These are phyloP conservation scores for Melipona quadrifasciata DNA, from an alignment of 1,140 invertebrate species.

Conservation along the genomic window DNA sequence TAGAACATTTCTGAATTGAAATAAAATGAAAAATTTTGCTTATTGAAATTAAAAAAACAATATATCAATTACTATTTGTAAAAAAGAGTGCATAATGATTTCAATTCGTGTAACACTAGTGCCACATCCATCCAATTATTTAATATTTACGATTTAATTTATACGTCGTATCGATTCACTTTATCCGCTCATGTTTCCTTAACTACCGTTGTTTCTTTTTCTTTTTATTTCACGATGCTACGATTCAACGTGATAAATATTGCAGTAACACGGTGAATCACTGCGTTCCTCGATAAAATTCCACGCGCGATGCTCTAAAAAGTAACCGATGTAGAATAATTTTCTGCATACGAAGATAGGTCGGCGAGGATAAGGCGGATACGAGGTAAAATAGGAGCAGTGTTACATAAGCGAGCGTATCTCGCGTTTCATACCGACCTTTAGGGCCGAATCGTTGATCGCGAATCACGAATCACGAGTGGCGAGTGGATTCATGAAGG, in stretches of 20 bases:
- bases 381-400: not conserved
- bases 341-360: not conserved
- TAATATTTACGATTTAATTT: too few relatives aligned
- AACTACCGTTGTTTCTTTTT: not conserved
- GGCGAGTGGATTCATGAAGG: conserved; percentile 11
- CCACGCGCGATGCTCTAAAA: not conserved
- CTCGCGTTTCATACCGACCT: conserved; percentile 66
- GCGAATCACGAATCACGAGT: conserved; percentile 12
- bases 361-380: not conserved
- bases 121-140: too few relatives aligned
- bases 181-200: not conserved
- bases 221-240: not conserved
- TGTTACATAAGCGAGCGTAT: conserved; percentile 17
- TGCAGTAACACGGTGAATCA: too few relatives aligned
- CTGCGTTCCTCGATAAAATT: not conserved
- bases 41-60: too few relatives aligned
- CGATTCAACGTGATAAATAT: not conserved
- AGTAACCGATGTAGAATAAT: not conserved
- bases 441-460: conserved; percentile 66
- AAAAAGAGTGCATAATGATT: too few relatives aligned
- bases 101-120: too few relatives aligned
- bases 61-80: too few relatives aligned
- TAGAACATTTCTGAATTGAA: too few relatives aligned
- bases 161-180: not conserved
- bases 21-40: too few relatives aligned